Evolutionary conservation across 2,888 invertebrate species (phyloP), one percentile per base, ranked within the genome.

Genomic region (Caenorhabditis sinica): DNA sequence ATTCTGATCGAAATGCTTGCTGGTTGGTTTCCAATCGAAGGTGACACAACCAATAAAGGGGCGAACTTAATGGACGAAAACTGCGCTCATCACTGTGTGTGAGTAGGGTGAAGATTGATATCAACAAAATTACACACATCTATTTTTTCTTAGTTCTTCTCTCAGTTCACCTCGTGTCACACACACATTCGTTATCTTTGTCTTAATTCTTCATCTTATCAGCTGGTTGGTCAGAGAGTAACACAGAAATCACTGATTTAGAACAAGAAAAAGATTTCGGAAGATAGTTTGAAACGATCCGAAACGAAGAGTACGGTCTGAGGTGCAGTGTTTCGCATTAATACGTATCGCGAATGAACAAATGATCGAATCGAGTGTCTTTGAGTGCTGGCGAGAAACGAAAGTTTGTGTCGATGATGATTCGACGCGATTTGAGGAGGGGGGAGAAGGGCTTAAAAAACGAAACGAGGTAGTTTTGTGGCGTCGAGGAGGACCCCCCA

Each of bases 1-100:
- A 80, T 80, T 80, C 80, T 72, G 66, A 72, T 80, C 71, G 61
- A 79, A 71, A 71, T 71, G 79, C 79, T 79, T 80, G 72, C 65
- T 80, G 80, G 72, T 80, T 72, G n/a, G n/a, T n/a, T 79, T 72
- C 72, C 53, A 65, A 71, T 51, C 25, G 53, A 33, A 79, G 68
- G 8, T 20, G 49, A 53, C 33, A 66, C 28, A 45, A 36, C 23
- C 11, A 49, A 33, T 20, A 65, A 69, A 11, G 40, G 23, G 28
- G 30, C 49, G 28, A 30, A 36, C 13, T 33, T 56, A 56, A 28
- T 25, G 61, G 33, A 43, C 20, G 45, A 60, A 45, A 36, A 72
- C 45, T 45, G 51, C 17, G 45, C 53, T 20, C 51, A 45, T 43
- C 53, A 68, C 43, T 61, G 33, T 28, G 75, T n/a, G 40, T 40